Percentiles rank a stretch among this genome's conserved stretches.
These are phyloP conservation scores for Stenolophus ochropezus DNA, from an alignment of 2,888 invertebrate species.

Conservation along the genomic window DNA sequence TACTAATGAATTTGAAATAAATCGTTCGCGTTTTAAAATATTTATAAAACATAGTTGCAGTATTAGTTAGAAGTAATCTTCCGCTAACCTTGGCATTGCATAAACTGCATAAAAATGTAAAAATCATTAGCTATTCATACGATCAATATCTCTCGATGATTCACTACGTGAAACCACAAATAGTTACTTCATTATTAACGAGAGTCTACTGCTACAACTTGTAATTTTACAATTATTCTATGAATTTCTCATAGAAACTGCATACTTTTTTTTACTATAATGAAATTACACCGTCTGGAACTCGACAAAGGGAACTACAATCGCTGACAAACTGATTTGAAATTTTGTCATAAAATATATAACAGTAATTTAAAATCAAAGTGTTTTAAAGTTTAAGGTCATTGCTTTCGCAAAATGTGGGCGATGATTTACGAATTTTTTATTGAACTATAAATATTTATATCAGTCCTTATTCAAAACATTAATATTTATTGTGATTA, in stretches of 20 bases:
- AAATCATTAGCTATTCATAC: neutral
- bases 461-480: slow-evolving; percentile 1
- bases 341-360: neutral
- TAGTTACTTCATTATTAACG: slow-evolving; percentile 5
- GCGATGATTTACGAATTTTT: slow-evolving; percentile 8
- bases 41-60: too few species aligned
- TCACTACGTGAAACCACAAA: neutral
- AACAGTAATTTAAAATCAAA: slow-evolving; percentile 20
- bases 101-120: slow-evolving; percentile 5
- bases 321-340: neutral
- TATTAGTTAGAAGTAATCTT: too few species aligned
- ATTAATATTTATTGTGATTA: slow-evolving; percentile 23
- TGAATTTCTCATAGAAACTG: neutral
- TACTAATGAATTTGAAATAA: too few species aligned
- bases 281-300: neutral
- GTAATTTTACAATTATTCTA: neutral
- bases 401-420: slow-evolving; percentile 39
- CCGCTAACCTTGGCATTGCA: slow-evolving; percentile 11
- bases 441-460: slow-evolving; percentile 27
- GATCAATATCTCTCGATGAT: slow-evolving; percentile 21
- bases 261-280: neutral
- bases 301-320: neutral
- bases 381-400: slow-evolving; percentile 19
- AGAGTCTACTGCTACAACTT: neutral
- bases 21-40: too few species aligned